A percentile compares a stretch with the other conserved stretches of the same genome.
Evolutionary conservation across 1,140 invertebrate species (phyloP).

Genomic region (Acyrthosiphon pisum): DNA sequence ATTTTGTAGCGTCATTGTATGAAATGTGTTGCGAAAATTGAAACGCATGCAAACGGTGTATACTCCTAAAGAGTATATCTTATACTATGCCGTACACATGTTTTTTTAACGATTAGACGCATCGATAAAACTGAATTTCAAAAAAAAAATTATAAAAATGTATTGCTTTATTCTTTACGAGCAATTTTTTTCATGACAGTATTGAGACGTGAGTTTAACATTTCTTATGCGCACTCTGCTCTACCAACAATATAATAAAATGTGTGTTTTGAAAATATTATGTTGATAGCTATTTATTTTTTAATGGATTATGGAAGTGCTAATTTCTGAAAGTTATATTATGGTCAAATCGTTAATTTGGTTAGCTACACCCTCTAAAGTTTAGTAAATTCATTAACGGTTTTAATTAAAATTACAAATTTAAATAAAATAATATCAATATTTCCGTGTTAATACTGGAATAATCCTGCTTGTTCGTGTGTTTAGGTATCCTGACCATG

Average conservation of each 20-base stretch:
- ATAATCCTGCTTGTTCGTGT: too few relatives aligned
- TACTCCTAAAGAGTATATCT: neutral
- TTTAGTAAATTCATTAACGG: neutral
- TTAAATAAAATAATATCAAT: too few relatives aligned
- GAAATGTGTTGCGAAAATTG: neutral
- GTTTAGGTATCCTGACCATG: too few relatives aligned
- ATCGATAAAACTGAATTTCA: neutral
- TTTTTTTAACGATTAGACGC: too few relatives aligned
- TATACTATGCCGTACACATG: neutral
- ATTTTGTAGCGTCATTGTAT: neutral
- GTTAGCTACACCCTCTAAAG: neutral
- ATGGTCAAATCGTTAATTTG: neutral
- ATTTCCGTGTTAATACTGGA: too few relatives aligned
- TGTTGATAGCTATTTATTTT: neutral
- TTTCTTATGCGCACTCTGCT: neutral
- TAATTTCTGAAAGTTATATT: neutral
- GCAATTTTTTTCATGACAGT: neutral
- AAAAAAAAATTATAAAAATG: neutral
- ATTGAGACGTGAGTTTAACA: too few relatives aligned
- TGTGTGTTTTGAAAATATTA: neutral
- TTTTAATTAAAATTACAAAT: too few relatives aligned
- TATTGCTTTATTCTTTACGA: neutral
- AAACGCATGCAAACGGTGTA: neutral
- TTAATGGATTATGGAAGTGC: neutral
- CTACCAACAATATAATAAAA: neutral